Conservation (phyloP, 2,113 vertebrate species). For the Peromyscus californicus region DNA sequence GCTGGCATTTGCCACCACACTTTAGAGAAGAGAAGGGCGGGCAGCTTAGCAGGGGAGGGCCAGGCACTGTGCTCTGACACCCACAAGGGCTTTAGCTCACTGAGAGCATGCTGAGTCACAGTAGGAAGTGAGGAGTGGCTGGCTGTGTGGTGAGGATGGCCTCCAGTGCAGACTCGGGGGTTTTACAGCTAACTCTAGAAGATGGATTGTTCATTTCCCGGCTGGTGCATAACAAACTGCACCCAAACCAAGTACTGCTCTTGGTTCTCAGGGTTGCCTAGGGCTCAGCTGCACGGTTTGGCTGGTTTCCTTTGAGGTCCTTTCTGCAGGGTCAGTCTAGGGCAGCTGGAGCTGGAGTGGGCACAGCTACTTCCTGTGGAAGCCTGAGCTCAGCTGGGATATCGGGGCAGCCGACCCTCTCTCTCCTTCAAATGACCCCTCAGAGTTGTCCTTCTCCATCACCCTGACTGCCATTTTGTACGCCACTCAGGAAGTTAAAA, state of each 20-base stretch:
- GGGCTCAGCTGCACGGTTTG: neutral
- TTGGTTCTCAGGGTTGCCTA: neutral
- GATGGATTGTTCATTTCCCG: neutral
- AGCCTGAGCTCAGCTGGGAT: neutral
- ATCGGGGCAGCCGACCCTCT: neutral
- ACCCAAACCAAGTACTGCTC: neutral
- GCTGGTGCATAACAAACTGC: neutral
- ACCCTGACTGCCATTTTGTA: neutral
- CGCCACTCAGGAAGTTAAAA: neutral
- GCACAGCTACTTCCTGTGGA: neutral
- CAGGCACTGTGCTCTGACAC: accelerated
- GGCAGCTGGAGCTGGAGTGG: neutral
- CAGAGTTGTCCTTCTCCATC: neutral
- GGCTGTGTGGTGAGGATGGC: neutral
- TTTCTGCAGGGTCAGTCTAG: neutral
- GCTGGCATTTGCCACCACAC: neutral
- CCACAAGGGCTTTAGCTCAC: neutral
- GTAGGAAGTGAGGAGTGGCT: neutral
- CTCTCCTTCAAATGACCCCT: neutral
- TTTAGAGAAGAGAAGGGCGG: neutral
- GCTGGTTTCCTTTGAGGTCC: neutral
- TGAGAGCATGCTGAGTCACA: neutral
- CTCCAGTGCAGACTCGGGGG: neutral
- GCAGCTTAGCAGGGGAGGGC: neutral
- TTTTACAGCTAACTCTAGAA: neutral